Evolutionary conservation across 2,888 invertebrate species (phyloP), one percentile per base, ranked within the genome.

Genomic region (Lasioglossum vierecki): DNA sequence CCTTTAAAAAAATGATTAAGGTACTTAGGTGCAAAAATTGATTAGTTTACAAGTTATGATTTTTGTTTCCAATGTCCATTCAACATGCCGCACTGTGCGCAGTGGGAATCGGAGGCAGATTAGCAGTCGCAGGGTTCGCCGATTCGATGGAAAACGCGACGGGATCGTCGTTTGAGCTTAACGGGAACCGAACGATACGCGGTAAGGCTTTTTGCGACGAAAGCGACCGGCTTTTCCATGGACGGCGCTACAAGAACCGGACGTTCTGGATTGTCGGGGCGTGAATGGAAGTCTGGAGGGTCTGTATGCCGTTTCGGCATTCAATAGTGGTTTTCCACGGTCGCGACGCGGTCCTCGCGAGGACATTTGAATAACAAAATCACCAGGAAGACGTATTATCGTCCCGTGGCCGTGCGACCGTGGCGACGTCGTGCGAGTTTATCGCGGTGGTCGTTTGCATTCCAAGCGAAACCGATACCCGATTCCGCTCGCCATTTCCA

Each of bases 311-410:
- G 87, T 89, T 90, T 89, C 85, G 79, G 87, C 91, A 89, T 92
- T 92, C 91, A 91, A 91, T 91, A 90, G 89, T 88, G 89, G 85
- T 89, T 90, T 91, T 87, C 90, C 88, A 88, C 73, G 84, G 79
- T 86, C 85, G 57, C 75, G n/a, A 1, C 83, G 22, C 79, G 76
- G 82, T 30, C 80, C 79, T 30, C 39, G 76, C 35, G 53, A 9
- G 53, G 49, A 26, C 83, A 94, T 94, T 94, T 94, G 93, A 94
- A 94, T 94, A 92, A 94, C 94, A 94, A 94, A 94, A 94, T 94
- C 91, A 84, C 79, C 83, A 82, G 85, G 85, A 90, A 90, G 91
- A 90, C 80, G 87, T 90, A 91, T 89, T 91, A 88, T 85, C 89
- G 84, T 60, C 68, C 30, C 30, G 79, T 74, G 76, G 44, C 82